Base-by-base conservation (phyloP, 2,888 invertebrate genomes). In the Epinotia nisella region DNA sequence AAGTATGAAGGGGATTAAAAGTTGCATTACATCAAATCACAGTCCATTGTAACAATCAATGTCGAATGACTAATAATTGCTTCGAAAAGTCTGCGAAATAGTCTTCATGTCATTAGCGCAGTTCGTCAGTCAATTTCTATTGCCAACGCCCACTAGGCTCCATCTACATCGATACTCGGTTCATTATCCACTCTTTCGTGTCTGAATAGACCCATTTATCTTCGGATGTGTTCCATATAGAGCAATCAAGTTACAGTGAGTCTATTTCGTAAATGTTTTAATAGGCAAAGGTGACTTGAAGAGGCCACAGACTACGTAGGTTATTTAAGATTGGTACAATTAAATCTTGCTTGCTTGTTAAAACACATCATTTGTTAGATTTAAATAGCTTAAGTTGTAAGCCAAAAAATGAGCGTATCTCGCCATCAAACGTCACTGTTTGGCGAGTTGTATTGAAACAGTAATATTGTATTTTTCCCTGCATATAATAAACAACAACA, bases 161-260 rank as follows among this genome's bases (percentile, higher is more conserved):
- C 70, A 55, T 73, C 64, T 74, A 74, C 60, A 51, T 39, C 39
- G 56, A 17, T 21, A 55, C 70, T 76, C 76, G 78, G 79, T 70
- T 80, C 78, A 82, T 83, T 83, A 75, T 66, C 76, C 76, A 77
- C 75, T 79, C 77, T 59, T 77, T 81, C 65, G 51, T 53, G 78
- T 77, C 77, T 76, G 76, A 76, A 84, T 83, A 78, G 81, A 79
- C 78, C 80, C 82, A 84, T 86, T 86, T 84, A 82, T 85, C 82
- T 81, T 73, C 70, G 76, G 76, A 78, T 80, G 79, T 79, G 78
- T 79, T 76, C 75, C 71, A 75, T 75, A 55, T 72, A 71, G 53
- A 21, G 21, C 55, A 55, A 11, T 55, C 21, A 21, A 55, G 13
- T 21, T 19, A 21, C 15, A 45, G 4, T 4, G 15, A 13, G 45